Conservation (phyloP, 2,797 vertebrate genomes). For the Mus spretus region DNA sequence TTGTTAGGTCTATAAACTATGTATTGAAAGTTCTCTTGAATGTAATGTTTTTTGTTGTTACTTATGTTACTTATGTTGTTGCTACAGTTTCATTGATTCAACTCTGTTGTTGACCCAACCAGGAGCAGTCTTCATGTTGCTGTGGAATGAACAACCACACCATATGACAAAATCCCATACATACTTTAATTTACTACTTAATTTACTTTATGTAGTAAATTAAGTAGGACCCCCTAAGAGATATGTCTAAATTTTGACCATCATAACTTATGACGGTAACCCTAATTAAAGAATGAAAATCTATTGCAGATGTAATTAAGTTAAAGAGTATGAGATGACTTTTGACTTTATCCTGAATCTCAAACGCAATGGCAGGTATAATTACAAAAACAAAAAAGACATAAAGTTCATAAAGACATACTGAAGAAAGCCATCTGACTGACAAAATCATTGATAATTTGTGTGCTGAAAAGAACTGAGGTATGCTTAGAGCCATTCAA, state of each 20-base stretch:
- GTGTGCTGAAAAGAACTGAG: neutral
- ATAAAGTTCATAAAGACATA: neutral
- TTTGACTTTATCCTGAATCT: neutral
- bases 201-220: neutral
- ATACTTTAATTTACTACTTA: neutral
- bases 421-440: neutral
- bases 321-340: neutral
- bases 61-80: neutral
- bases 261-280: neutral
- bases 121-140: neutral
- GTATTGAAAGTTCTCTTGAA: neutral
- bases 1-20: neutral
- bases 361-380: neutral
- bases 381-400: neutral
- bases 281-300: neutral
- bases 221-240: neutral
- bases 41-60: neutral
- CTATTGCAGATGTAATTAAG: neutral
- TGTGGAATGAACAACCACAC: neutral
- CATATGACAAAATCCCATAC: neutral
- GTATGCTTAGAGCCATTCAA: neutral
- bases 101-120: neutral
- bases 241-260: neutral
- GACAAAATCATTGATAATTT: neutral
- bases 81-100: neutral